Evolutionary conservation across 2,888 invertebrate species (phyloP), one percentile per base, ranked within the genome.

Genomic region (Eubasilissa splendida): DNA sequence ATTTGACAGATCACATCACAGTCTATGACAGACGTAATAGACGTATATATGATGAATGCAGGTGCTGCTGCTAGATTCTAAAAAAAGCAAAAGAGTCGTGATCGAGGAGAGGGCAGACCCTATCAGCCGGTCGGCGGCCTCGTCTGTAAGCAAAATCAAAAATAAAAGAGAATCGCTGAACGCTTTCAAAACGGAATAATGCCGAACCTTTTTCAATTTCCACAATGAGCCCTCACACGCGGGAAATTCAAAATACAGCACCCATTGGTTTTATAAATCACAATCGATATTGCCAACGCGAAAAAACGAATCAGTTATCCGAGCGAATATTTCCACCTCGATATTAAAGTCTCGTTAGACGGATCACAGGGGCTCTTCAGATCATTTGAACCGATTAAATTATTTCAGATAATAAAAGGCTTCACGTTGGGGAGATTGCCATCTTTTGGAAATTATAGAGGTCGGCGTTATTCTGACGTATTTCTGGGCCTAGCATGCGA

Each of bases 51-150:
- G 54, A 33, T 68, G 9, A 14, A 79, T 59, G n/a, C 80, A 83
- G 83, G 83, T 83, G 78, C 80, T 83, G 83, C 83, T 83, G 75
- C 82, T 83, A 66, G 83, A 83, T 78, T 76, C 80, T 83, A 82
- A 77, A 79, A 83, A 83, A 82, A 79, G 80, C 83, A 82, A 82
- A 83, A 77, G 82, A 50, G 80, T 79, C 50, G 76, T 70, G 42
- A 70, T 70, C 52, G 82, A 83, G 58, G 76, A 78, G 63, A 59
- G 80, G 56, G 65, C 52, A 71, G 84, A 84, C 60, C 54, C 81
- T 11, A 54, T 65, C 33, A 71, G 65, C 58, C 58, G 78, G 52
- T 73, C 71, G 63, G 58, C 81, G 56, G 79, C 68, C 31, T 82
- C 83, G 53, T 81, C 84, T 76, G 83, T 83, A 83, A 83, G 83